phyloP scores from a whole-genome alignment of 2,113 vertebrate genomes.

The Plecotus auritus region DNA sequence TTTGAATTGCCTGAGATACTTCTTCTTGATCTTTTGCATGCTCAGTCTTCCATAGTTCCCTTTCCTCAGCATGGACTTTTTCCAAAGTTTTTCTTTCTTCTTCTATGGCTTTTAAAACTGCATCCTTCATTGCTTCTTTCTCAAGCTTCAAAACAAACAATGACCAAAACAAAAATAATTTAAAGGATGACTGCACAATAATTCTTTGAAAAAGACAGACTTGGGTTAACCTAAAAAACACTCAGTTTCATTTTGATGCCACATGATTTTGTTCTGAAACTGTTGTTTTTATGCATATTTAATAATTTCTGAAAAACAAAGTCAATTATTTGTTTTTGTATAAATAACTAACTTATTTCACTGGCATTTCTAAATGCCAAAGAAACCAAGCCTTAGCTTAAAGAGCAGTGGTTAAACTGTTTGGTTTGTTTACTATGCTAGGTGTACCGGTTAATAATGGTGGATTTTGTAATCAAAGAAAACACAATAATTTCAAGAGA shows the following conservation, averaged over 20 bases:
- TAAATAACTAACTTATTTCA: background rate
- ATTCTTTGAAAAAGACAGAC: background rate
- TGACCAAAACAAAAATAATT: background rate
- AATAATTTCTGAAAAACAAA: background rate
- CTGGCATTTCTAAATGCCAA: background rate
- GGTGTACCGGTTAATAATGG: no score
- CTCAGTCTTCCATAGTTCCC: constrained; percentile 80
- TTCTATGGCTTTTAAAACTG: constrained; percentile 79
- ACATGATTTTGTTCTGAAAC: background rate
- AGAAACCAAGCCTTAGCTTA: background rate
- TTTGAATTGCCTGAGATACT: constrained; percentile 73
- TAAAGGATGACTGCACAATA: background rate
- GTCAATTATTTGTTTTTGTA: background rate
- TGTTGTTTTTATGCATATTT: background rate
- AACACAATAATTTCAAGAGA: no score
- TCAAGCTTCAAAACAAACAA: constrained; percentile 77
- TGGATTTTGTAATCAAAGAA: no score
- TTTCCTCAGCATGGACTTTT: constrained; percentile 79
- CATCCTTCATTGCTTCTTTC: constrained; percentile 74
- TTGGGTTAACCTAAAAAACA: background rate
- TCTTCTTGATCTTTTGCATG: constrained; percentile 71
- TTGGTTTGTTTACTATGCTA: no score
- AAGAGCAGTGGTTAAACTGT: background rate
- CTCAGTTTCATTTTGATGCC: background rate
- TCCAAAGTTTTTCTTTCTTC: constrained; percentile 80